Percentiles rank a stretch among this genome's conserved stretches.
Conservation (phyloP, 2,888 invertebrate species). For the Eupithecia subumbrata region DNA sequence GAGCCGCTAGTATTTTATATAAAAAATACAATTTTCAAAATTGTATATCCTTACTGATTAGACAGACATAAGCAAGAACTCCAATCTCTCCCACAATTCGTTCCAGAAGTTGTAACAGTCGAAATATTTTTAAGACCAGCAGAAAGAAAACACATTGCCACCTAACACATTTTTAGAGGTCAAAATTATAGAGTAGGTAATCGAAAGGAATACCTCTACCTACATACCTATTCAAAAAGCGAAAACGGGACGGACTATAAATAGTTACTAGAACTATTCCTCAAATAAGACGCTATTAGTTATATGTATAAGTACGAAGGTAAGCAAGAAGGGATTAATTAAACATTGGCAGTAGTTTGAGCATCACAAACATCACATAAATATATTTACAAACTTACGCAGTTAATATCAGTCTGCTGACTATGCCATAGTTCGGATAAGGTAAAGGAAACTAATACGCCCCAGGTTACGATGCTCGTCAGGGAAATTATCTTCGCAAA, state of each 20-base stretch:
- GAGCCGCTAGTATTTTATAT: no score
- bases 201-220: not conserved
- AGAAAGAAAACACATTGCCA: not conserved
- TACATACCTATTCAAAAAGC: not conserved
- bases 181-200: not conserved
- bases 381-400: slow-evolving; percentile 18
- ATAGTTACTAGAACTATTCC: not conserved
- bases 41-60: not conserved
- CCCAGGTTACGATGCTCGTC: slow-evolving; percentile 17
- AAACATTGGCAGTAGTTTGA: slow-evolving; percentile 16
- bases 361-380: slow-evolving; percentile 10
- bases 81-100: not conserved
- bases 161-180: not conserved
- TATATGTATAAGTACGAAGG: not conserved
- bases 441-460: slow-evolving; percentile 14
- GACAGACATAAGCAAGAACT: not conserved
- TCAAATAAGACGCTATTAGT: not conserved
- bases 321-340: not conserved
- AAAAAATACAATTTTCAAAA: not conserved
- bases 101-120: not conserved
- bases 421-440: slow-evolving; percentile 12
- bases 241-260: not conserved
- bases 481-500: slow-evolving; percentile 6
- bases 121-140: not conserved
- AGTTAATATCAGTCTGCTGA: slow-evolving; percentile 14